Percentiles rank a stretch among this genome's conserved stretches.
Evolutionary conservation across 2,797 vertebrate species (phyloP).

Genomic region (Loriculus beryllinus): DNA sequence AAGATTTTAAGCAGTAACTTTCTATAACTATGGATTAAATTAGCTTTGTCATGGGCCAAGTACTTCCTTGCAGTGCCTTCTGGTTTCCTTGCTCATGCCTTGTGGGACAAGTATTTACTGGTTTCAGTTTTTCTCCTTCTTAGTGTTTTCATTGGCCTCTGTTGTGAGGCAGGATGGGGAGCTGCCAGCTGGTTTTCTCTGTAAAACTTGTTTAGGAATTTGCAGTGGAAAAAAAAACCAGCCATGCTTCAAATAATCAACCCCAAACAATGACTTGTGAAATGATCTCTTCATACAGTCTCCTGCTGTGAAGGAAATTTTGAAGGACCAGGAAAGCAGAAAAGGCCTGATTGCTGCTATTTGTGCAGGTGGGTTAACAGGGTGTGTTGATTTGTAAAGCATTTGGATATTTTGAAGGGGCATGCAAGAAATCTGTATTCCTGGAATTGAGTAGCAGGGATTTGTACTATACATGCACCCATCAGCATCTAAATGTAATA

Average conservation of each 20-base stretch:
- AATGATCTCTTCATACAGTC: constrained; percentile 76
- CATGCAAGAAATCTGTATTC: background rate
- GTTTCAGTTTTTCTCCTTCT: background rate
- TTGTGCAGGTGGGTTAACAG: constrained; percentile 87
- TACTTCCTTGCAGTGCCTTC: background rate
- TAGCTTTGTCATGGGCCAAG: background rate
- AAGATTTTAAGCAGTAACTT: background rate
- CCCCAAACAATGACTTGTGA: background rate
- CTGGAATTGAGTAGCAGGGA: background rate
- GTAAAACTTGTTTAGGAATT: background rate
- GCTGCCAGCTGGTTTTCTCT: background rate
- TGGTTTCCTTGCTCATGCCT: background rate
- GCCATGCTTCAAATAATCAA: background rate
- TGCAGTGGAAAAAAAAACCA: background rate
- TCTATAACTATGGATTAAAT: background rate
- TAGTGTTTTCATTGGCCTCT: background rate
- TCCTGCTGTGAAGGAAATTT: constrained; percentile 86
- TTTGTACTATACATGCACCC: background rate
- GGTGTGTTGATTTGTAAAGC: background rate
- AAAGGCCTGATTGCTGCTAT: constrained; percentile 96
- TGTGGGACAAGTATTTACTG: background rate
- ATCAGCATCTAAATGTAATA: background rate
- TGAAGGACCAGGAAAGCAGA: constrained; percentile 90
- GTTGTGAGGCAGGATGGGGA: background rate
- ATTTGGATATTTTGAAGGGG: background rate